Percentiles rank a stretch among this genome's conserved stretches.
Evolutionary conservation across 53 echinoderm and acorn worm species (phyloP).

Genomic region (Echinarachnius parma): DNA sequence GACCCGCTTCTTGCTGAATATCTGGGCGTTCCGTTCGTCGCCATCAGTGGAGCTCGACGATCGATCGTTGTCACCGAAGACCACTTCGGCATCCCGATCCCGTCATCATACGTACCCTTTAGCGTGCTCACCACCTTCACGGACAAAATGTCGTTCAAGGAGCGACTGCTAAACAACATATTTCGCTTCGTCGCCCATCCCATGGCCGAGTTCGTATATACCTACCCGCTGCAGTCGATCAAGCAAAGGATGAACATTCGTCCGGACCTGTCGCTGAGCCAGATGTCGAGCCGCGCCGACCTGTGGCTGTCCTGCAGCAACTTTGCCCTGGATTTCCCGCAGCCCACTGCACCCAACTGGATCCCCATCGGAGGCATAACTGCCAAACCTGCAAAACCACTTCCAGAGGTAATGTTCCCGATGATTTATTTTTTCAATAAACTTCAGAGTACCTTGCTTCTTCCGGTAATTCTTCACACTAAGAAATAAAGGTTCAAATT

Average conservation of each 20-base stretch:
- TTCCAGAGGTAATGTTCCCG: slow-evolving; percentile 43
- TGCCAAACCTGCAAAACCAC: slow-evolving; percentile 25
- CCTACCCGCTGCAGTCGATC: neutral
- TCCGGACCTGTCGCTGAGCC: slow-evolving; percentile 30
- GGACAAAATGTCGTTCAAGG: slow-evolving; percentile 58
- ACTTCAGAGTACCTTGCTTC: too few relatives aligned
- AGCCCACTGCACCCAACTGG: slow-evolving; percentile 60
- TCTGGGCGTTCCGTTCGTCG: slow-evolving; percentile 7
- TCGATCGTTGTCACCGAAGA: slow-evolving; percentile 20
- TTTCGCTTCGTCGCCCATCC: slow-evolving; percentile 14
- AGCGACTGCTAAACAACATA: slow-evolving; percentile 45
- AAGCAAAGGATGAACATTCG: slow-evolving; percentile 35
- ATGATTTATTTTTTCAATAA: too few relatives aligned
- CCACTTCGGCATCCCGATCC: slow-evolving; percentile 53
- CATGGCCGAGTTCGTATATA: neutral
- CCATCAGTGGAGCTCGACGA: slow-evolving; percentile 2
- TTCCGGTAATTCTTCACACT: too few relatives aligned
- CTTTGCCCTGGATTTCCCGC: slow-evolving; percentile 62
- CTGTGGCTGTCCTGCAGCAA: slow-evolving; percentile 52
- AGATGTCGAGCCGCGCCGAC: slow-evolving; percentile 37
- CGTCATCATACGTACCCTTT: slow-evolving; percentile 66
- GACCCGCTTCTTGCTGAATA: slow-evolving; percentile 21
- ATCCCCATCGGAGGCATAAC: slow-evolving; percentile 50
- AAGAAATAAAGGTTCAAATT: too few relatives aligned
- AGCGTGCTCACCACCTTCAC: slow-evolving; percentile 30